A percentile compares a stretch with the other conserved stretches of the same genome.
phyloP scores from a whole-genome alignment of 2,888 invertebrate genomes.

The Pardosa pseudoannulata region DNA sequence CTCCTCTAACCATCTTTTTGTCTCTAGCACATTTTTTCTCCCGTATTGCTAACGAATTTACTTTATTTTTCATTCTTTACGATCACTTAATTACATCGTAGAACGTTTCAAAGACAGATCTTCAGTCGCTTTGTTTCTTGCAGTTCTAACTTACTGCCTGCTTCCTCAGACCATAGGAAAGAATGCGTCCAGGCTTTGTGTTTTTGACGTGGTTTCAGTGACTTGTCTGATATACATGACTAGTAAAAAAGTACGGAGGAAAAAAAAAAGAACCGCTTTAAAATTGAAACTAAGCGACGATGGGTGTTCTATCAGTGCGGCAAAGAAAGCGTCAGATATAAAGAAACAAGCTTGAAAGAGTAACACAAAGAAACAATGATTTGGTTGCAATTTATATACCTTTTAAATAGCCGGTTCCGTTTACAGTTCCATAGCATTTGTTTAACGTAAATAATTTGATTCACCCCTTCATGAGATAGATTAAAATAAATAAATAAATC shows the following conservation, averaged over 20 bases:
- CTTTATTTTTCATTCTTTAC: neutral
- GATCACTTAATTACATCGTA: constrained; percentile 35
- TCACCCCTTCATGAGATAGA: no score
- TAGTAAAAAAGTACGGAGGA: neutral
- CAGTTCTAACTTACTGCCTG: neutral
- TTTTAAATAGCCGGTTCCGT: no score
- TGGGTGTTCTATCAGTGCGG: neutral
- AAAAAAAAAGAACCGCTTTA: neutral
- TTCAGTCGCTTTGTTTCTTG: neutral
- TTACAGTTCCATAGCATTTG: no score
- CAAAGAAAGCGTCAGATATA: neutral
- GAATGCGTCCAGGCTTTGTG: neutral
- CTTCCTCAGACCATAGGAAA: neutral
- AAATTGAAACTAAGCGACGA: neutral
- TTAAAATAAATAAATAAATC: no score
- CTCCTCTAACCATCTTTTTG: constrained; percentile 1
- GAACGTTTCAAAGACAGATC: neutral
- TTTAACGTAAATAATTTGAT: no score
- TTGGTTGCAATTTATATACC: no score
- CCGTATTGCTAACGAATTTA: neutral
- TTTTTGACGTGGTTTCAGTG: neutral
- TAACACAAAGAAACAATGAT: no score
- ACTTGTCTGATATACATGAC: neutral
- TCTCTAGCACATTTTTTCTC: constrained; percentile 20
- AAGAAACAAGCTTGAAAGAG: no score